A percentile compares a stretch with the other conserved stretches of the same genome.
Conservation (phyloP, 2,797 vertebrate species). For the Echiichthys vipera region DNA sequence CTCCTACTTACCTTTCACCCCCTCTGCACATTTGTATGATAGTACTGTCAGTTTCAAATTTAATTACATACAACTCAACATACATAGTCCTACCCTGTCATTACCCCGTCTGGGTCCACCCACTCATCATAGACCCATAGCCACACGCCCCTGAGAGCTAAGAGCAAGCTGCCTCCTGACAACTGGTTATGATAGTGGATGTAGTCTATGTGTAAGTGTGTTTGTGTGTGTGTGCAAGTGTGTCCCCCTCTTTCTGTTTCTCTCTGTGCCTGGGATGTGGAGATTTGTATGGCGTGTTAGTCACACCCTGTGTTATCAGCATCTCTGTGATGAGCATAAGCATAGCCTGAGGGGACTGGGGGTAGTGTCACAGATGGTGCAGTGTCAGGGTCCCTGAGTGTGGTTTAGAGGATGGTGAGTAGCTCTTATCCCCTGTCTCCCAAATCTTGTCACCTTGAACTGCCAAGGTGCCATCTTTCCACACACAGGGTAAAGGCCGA, state of each 20-base stretch:
- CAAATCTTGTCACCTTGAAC: constrained; percentile 60
- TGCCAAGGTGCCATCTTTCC: constrained; percentile 66
- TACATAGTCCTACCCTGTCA: constrained; percentile 78
- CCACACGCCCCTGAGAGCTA: constrained; percentile 64
- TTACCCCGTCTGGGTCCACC: constrained; percentile 80
- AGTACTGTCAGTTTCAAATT: constrained; percentile 80
- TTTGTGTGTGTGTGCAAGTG: constrained; percentile 56
- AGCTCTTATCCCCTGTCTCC: constrained; percentile 53
- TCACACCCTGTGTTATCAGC: constrained; percentile 85
- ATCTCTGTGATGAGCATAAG: constrained; percentile 86
- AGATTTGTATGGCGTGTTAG: constrained; percentile 85
- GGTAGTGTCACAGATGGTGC: constrained; percentile 81
- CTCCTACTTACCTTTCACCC: constrained; percentile 77
- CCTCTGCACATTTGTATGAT: constrained; percentile 66
- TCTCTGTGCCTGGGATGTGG: constrained; percentile 82
- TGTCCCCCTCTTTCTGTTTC: constrained; percentile 60
- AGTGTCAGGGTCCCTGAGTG: constrained; percentile 76
- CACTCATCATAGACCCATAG: constrained; percentile 73
- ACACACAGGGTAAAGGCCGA: constrained; percentile 67
- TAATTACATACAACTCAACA: constrained; percentile 79
- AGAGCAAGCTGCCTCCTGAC: constrained; percentile 63
- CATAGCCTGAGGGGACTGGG: constrained; percentile 79
- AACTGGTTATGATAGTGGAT: constrained; percentile 63
- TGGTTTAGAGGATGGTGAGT: constrained; percentile 64
- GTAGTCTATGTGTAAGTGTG: constrained; percentile 50